These are phyloP conservation scores for Cephalopachus bancanus DNA, from an alignment of 2,797 vertebrate species.

Conservation along the genomic window DNA sequence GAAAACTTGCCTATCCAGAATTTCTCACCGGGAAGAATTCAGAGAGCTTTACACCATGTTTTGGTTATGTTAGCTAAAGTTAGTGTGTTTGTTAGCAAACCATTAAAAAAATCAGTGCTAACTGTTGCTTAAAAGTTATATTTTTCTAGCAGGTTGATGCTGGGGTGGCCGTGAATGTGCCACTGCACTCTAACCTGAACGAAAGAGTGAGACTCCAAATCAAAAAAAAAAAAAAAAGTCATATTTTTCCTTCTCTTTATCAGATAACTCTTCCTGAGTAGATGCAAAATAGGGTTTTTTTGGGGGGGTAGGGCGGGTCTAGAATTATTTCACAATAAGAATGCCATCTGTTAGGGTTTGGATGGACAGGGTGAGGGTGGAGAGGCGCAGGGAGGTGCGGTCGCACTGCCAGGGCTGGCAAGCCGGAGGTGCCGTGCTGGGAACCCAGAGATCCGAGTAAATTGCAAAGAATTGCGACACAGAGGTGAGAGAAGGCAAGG, in stretches of 20 bases:
- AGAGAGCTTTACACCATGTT: background rate
- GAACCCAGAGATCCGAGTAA: too few relatives aligned
- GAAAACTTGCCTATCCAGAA: background rate
- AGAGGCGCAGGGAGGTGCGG: too few relatives aligned
- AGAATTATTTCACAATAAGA: background rate
- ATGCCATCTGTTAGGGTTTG: background rate
- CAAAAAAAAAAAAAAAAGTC: too few relatives aligned
- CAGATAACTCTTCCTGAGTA: background rate
- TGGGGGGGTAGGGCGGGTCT: background rate
- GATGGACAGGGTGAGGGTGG: too few relatives aligned
- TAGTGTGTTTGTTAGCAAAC: background rate
- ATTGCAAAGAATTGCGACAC: too few relatives aligned
- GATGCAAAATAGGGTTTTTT: background rate
- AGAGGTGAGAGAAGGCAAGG: too few relatives aligned
- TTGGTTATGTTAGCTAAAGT: background rate
- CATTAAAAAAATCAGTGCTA: background rate
- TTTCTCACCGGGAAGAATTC: background rate
- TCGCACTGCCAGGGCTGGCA: too few relatives aligned
- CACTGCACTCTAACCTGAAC: too few relatives aligned
- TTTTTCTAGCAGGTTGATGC: background rate
- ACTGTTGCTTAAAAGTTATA: background rate
- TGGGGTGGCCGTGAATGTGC: too few relatives aligned
- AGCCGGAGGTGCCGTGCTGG: too few relatives aligned
- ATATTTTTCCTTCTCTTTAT: background rate
- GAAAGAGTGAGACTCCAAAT: too few relatives aligned